Conservation (phyloP, 1,140 invertebrate species). For the Brachystomella parvula region DNA sequence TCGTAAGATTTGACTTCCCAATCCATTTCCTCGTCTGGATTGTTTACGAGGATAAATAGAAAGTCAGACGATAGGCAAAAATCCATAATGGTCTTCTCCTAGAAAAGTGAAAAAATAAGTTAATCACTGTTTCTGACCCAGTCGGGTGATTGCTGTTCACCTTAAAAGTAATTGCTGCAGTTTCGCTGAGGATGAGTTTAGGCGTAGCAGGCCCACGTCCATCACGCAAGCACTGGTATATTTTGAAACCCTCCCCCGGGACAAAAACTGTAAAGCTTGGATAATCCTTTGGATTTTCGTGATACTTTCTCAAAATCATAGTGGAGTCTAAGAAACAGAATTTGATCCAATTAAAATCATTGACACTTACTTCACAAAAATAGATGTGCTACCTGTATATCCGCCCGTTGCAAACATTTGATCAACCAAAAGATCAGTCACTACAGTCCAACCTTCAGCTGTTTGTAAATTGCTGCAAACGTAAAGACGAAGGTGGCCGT, state of each 20-base stretch:
- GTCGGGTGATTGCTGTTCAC: background rate
- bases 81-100: slow-evolving; percentile 33
- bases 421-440: slow-evolving; percentile 25
- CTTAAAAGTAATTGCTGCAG: background rate
- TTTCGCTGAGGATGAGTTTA: background rate
- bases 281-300: slow-evolving; percentile 1
- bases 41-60: slow-evolving; percentile 30
- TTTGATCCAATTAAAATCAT: background rate
- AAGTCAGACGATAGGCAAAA: slow-evolving; percentile 28
- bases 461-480: slow-evolving; percentile 18
- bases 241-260: slow-evolving; percentile 29
- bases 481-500: slow-evolving; percentile 32
- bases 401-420: slow-evolving; percentile 12
- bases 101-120: slow-evolving; percentile 15
- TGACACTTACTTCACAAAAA: background rate
- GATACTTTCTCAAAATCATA: slow-evolving; percentile 22
- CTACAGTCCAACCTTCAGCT: slow-evolving; percentile 22
- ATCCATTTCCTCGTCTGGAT: slow-evolving; percentile 34
- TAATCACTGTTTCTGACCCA: too few species aligned
- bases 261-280: slow-evolving; percentile 30
- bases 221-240: slow-evolving; percentile 18
- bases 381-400: slow-evolving; percentile 18
- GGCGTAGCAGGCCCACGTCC: background rate
- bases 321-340: slow-evolving; percentile 24
- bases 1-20: slow-evolving; percentile 37